phyloP scores from a whole-genome alignment of 2,888 invertebrate genomes.

The Troides aeacus region DNA sequence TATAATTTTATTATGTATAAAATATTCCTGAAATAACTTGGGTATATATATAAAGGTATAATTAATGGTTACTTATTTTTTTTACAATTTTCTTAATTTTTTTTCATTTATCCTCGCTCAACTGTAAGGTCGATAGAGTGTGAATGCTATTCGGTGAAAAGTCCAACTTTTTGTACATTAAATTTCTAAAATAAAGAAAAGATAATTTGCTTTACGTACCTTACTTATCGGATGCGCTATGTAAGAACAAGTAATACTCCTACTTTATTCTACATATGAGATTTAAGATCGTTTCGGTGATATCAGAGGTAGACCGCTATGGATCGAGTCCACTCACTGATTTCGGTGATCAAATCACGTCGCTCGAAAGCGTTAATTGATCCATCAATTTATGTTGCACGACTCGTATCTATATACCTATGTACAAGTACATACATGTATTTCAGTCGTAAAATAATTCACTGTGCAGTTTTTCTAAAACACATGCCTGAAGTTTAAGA shows the following conservation, averaged over 20 bases:
- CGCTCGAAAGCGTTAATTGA: constrained; percentile 51
- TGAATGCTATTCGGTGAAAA: no score
- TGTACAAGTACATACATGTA: constrained; percentile 29
- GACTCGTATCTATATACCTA: constrained; percentile 40
- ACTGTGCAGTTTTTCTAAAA: background rate
- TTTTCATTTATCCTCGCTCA: no score
- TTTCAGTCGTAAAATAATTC: constrained; percentile 32
- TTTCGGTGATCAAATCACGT: constrained; percentile 41
- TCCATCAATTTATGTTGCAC: constrained; percentile 60
- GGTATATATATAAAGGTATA: no score
- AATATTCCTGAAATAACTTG: no score
- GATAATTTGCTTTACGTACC: background rate
- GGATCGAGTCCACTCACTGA: constrained; percentile 42
- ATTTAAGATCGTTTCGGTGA: background rate
- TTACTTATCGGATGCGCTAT: background rate
- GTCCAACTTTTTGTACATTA: background rate
- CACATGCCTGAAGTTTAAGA: background rate
- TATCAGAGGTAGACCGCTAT: constrained; percentile 37
- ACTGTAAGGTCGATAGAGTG: no score
- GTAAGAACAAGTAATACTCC: background rate
- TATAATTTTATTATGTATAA: no score
- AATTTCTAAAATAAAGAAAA: background rate
- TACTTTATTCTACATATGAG: background rate
- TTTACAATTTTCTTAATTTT: no score
- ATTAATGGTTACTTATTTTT: no score